These are phyloP conservation scores for Mythimna impura DNA, from an alignment of 2,888 invertebrate species.

Conservation along the genomic window DNA sequence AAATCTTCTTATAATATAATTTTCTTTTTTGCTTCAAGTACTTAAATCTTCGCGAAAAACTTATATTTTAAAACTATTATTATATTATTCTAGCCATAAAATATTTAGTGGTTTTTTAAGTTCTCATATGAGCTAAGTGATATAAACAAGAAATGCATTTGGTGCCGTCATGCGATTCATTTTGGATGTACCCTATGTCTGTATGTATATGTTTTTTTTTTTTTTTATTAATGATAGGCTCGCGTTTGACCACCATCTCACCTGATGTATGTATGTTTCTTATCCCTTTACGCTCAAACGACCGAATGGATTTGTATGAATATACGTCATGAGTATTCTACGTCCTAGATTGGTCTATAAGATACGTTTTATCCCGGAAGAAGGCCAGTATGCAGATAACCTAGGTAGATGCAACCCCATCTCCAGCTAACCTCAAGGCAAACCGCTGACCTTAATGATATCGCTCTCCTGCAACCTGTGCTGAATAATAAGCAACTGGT, in stretches of 20 bases:
- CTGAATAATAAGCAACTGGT: conserved; percentile 28
- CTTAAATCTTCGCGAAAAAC: background rate
- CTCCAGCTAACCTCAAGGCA: background rate
- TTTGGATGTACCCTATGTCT: too few relatives aligned
- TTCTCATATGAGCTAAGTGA: conserved; percentile 6
- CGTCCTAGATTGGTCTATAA: too few relatives aligned
- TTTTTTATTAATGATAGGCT: too few relatives aligned
- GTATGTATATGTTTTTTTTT: too few relatives aligned
- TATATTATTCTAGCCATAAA: background rate
- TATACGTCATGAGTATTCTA: too few relatives aligned
- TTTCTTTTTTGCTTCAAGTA: background rate
- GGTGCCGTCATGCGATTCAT: background rate
- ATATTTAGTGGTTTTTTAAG: background rate
- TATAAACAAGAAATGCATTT: conserved; percentile 12
- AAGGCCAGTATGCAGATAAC: background rate
- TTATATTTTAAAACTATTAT: background rate
- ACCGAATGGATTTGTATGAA: too few relatives aligned
- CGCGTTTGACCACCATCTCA: too few relatives aligned
- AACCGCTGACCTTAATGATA: conserved; percentile 33
- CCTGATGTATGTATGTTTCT: too few relatives aligned
- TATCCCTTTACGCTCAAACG: too few relatives aligned
- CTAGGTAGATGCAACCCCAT: background rate
- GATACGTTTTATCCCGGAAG: too few relatives aligned
- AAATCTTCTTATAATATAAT: background rate
- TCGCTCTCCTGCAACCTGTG: conserved; percentile 18